Evolutionary conservation across 2,797 vertebrate genomes (phyloP).

Genomic region (Cossypha polioptera): DNA sequence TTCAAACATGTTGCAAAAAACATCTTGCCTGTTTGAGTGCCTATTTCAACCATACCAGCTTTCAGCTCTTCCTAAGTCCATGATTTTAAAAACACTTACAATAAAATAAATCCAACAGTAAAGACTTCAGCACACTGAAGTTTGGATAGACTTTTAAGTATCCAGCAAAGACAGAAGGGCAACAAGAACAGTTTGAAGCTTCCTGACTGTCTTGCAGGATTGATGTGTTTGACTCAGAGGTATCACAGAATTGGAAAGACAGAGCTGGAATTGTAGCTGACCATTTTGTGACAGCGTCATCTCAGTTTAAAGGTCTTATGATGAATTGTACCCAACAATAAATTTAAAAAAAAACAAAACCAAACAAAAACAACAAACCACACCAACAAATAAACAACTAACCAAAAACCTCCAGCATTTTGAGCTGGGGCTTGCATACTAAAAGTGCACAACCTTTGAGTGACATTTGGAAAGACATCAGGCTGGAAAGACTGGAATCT

Average conservation of each 20-base stretch:
- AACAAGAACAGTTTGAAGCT: background rate
- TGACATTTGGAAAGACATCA: background rate
- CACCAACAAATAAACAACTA: background rate
- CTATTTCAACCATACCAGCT: background rate
- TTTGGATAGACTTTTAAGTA: background rate
- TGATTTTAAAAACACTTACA: background rate
- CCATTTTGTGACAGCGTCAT: background rate
- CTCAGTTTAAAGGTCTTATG: background rate
- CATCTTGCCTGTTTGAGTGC: background rate
- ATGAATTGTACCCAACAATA: background rate
- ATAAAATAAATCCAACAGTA: background rate
- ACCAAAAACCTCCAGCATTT: background rate
- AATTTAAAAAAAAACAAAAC: rapidly evolving
- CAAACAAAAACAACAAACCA: background rate
- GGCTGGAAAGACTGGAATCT: background rate
- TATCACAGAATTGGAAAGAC: background rate
- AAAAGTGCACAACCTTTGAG: background rate
- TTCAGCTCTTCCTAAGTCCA: background rate
- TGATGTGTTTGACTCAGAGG: background rate
- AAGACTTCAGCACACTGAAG: background rate
- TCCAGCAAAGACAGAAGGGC: background rate
- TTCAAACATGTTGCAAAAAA: background rate
- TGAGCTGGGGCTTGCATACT: background rate
- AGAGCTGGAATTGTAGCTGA: background rate
- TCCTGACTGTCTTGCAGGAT: background rate